Base-by-base conservation (phyloP, 2,113 vertebrate species). In the Nycticryphes semicollaris region DNA sequence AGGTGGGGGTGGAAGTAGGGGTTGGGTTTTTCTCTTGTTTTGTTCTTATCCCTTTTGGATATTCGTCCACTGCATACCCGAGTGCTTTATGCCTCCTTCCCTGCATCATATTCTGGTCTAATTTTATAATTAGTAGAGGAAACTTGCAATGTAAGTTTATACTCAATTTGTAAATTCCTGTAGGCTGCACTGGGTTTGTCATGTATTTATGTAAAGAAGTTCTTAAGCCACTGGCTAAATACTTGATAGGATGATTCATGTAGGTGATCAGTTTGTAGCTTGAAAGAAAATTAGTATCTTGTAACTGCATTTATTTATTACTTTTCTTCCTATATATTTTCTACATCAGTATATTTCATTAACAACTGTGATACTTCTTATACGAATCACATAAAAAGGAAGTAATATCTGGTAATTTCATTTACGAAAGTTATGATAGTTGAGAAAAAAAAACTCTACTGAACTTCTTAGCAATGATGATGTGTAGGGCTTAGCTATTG, bases 1-100 rank as follows among this genome's bases (percentile, higher is more conserved):
- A 15, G 13, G 41, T 3, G 14, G 10, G 22, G 9, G 8, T 14
- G 11, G 14, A 16, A 11, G 0, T 3, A 6, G 8, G 8, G 6
- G 1, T 27, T 35, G 53, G 53, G 28, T 70, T 51, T 76, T 31
- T 3, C 10, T 45, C 6, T 45, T 54, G 3, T 6, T 66, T 47
- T 72, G 37, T 39, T 47, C 21, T n/a, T 39, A 7, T 33, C 6
- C 77, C 9, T 41, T 92, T 85, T 78, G 22, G 6, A 7, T 85
- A 54, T 72, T 68, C 28, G 9, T 63, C 53, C 64, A 31, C 33
- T 82, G n/a, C 3, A 33, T 10, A 59, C 6, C 28, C 67, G 30
- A 33, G 9, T 24, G 14, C 10, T 68, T 81, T 57, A 45, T 50
- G 47, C 11, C 19, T 86, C n/a, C 43, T 73, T 63, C 19, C 79